A percentile compares a stretch with the other conserved stretches of the same genome.
Conservation (phyloP, 2,888 invertebrate species). For the Acleris literana region DNA sequence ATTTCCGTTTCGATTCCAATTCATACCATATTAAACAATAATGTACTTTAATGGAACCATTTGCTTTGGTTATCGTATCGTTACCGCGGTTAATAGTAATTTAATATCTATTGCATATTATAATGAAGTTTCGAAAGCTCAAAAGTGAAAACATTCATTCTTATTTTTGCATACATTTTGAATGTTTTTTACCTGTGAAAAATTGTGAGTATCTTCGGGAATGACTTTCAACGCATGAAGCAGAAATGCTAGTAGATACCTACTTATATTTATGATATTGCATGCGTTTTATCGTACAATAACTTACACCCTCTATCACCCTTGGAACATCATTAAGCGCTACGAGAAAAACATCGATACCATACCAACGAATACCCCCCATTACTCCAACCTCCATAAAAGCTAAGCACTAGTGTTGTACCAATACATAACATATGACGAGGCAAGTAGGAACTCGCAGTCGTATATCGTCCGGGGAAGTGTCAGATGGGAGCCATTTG, state of each 20-base stretch:
- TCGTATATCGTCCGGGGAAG: constrained; percentile 57
- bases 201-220: too few relatives aligned
- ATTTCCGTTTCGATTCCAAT: constrained; percentile 23
- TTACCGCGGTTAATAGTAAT: too few relatives aligned
- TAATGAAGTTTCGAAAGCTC: background rate
- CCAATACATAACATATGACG: constrained; percentile 41
- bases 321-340: constrained; percentile 1
- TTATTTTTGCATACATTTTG: too few relatives aligned
- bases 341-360: constrained; percentile 8
- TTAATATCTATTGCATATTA: background rate
- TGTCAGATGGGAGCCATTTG: constrained; percentile 42
- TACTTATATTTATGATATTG: too few relatives aligned
- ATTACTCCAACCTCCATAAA: constrained; percentile 25
- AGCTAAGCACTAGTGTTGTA: constrained; percentile 23
- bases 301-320: background rate
- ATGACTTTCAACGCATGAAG: too few relatives aligned
- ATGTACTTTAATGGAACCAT: background rate
- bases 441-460: constrained; percentile 46
- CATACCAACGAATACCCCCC: background rate
- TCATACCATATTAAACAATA: constrained; percentile 24
- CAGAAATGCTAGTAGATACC: too few relatives aligned
- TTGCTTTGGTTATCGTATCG: too few relatives aligned
- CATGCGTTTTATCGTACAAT: background rate
- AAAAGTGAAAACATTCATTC: background rate
- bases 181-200: too few relatives aligned